A percentile compares a stretch with the other conserved stretches of the same genome.
Conservation (phyloP, 2,888 invertebrate species). For the Oxystoma pomonae region DNA sequence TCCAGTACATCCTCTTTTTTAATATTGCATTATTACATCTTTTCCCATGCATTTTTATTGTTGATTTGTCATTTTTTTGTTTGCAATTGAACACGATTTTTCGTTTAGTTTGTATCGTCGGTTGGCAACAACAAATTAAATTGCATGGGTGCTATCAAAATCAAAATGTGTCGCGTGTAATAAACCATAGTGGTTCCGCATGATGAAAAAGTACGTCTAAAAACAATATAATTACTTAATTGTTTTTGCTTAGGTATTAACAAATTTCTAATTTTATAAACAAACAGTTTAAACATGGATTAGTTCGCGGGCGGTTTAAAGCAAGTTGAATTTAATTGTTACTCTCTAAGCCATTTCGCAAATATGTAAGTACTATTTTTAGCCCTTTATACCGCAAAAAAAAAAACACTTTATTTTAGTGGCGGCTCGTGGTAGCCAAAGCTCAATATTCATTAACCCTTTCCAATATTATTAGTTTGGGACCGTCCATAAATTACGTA, state of each 20-base stretch:
- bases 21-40: background rate
- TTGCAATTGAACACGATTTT: background rate
- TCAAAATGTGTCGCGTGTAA: background rate
- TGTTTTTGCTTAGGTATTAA: background rate
- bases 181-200: background rate
- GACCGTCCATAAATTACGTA: too few species aligned
- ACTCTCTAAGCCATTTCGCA: too few species aligned
- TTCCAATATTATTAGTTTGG: too few species aligned
- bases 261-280: background rate
- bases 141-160: background rate
- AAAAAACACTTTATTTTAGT: too few species aligned
- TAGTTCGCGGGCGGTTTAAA: background rate
- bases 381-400: too few species aligned
- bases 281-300: too few species aligned
- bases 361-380: too few species aligned
- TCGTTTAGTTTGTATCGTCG: background rate
- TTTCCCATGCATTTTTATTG: background rate
- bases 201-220: background rate
- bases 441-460: too few species aligned
- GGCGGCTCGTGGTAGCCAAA: too few species aligned
- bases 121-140: too few species aligned
- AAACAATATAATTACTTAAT: background rate
- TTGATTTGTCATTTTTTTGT: background rate
- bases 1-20: too few species aligned
- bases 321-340: background rate